Percentiles rank a stretch among this genome's conserved stretches.
Conservation (phyloP, 2,113 vertebrate genomes). For the Vidua macroura region DNA sequence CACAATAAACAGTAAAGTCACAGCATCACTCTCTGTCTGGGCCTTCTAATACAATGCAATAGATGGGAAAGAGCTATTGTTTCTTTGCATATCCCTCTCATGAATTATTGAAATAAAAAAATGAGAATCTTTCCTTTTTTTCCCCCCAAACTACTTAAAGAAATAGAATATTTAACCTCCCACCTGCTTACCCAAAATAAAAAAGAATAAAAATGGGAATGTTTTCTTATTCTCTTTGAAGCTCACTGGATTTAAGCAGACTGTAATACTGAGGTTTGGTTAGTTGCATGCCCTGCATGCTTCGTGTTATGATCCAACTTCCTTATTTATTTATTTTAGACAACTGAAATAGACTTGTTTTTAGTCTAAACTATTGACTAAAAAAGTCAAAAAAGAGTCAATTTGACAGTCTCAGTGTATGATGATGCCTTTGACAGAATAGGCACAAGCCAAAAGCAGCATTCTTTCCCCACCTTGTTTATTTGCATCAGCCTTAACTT, state of each 20-base stretch:
- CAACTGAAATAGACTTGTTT: conserved; percentile 1
- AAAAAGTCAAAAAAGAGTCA: background rate
- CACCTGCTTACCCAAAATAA: background rate
- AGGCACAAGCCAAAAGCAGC: background rate
- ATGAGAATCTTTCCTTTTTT: background rate
- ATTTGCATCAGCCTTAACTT: background rate
- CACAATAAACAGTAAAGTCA: background rate
- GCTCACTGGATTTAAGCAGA: background rate
- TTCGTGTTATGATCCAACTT: background rate
- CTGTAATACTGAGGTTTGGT: background rate
- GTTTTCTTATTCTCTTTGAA: conserved; percentile 32
- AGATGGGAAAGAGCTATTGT: background rate
- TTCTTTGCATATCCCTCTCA: background rate
- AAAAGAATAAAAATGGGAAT: conserved; percentile 19
- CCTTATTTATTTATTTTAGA: conserved; percentile 21
- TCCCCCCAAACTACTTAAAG: background rate
- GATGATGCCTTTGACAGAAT: conserved; percentile 34
- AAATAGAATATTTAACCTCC: conserved; percentile 23
- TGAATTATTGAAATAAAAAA: background rate
- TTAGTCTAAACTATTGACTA: conserved; percentile 1
- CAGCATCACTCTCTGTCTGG: background rate
- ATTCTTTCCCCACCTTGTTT: background rate
- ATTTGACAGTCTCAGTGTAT: background rate
- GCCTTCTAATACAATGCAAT: background rate
- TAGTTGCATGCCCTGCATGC: background rate